Base-by-base conservation (phyloP, 2,113 vertebrate genomes). In the Bungarus multicinctus region DNA sequence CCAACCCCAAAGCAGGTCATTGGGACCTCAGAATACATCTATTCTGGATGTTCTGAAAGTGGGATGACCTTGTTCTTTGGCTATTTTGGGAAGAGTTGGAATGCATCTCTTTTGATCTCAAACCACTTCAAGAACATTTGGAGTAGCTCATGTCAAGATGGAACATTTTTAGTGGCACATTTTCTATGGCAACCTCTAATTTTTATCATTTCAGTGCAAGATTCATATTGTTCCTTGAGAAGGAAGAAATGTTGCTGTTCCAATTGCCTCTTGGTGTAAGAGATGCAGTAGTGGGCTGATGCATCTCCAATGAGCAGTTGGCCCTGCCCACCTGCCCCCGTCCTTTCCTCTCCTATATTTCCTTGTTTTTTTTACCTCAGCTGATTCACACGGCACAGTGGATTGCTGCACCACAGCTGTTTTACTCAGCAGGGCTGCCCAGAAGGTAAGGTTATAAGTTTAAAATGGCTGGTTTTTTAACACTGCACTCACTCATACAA, bases 181-280 rank as follows among this genome's bases (percentile, higher is more conserved):
- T 74, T 74, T 74, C 6, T 58, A 9, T 58, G 22, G n/a, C 2
- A 34, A 20, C 14, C 69, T 39, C 69, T 74, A 74, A 74, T 39
- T 39, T 39, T 74, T 74, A 74, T 74, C 16, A 74, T 74, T 20
- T 20, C 64, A 74, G 5, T 16, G 5, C n/a, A 90, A 93, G 54
- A 92, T 91, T 16, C 58, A 64, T 93, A 91, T 92, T 96, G 93
- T 93, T 96, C 93, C 95, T 92, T 94, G 93, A 85, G 89, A 90
- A 81, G 93, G 55, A 88, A 94, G 93, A 91, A 94, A 91, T 93
- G 88, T 34, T 88, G 94, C 85, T 54, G 0, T 64, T 74, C 91
- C 58, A 93, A 93, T 74, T 53, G 53, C 95, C 85, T 57, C 91
- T 86, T 58, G 88, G 57, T 74, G 34, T 95, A 34, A 55, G 89